phyloP scores from a whole-genome alignment of 2,888 invertebrate species.

The Drosophila atripex region DNA sequence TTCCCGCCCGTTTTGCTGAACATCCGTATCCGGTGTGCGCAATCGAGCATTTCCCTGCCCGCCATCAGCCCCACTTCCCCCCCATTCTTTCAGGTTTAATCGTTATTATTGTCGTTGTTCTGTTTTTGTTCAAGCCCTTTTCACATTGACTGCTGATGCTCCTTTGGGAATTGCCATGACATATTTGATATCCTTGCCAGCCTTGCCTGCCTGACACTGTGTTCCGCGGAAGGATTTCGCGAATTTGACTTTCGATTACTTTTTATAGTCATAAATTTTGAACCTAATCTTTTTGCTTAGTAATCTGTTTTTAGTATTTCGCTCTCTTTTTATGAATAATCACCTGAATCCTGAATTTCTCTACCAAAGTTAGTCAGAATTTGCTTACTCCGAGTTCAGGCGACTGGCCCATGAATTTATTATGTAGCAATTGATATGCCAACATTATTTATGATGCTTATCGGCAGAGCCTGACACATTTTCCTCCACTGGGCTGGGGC shows the following conservation, averaged over 20 bases:
- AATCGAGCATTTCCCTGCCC: conserved; percentile 42
- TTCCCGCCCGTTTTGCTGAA: conserved; percentile 39
- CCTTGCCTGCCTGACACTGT: neutral
- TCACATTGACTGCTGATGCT: conserved; percentile 41
- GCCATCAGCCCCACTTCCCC: conserved; percentile 5
- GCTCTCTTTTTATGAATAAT: neutral
- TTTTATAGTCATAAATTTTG: neutral
- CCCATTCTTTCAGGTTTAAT: conserved; percentile 27
- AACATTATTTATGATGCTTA: conserved; percentile 68
- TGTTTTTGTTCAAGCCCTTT: conserved; percentile 35
- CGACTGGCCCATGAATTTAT: conserved; percentile 64
- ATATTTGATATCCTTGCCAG: conserved; percentile 1
- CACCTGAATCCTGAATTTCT: conserved; percentile 14
- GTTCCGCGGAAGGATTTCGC: conserved; percentile 35
- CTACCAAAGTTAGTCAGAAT: conserved; percentile 3
- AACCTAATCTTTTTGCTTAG: neutral
- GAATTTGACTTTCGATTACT: conserved; percentile 4
- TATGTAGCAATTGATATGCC: conserved; percentile 59
- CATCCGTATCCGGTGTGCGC: conserved; percentile 56
- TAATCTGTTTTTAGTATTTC: neutral
- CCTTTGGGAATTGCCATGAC: conserved; percentile 2
- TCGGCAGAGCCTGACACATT: conserved; percentile 39
- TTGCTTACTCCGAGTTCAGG: conserved; percentile 18
- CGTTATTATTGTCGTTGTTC: conserved; percentile 44
- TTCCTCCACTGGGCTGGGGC: neutral